These are phyloP conservation scores for Chelonia mydas DNA, from an alignment of 2,797 vertebrate species.

Conservation along the genomic window DNA sequence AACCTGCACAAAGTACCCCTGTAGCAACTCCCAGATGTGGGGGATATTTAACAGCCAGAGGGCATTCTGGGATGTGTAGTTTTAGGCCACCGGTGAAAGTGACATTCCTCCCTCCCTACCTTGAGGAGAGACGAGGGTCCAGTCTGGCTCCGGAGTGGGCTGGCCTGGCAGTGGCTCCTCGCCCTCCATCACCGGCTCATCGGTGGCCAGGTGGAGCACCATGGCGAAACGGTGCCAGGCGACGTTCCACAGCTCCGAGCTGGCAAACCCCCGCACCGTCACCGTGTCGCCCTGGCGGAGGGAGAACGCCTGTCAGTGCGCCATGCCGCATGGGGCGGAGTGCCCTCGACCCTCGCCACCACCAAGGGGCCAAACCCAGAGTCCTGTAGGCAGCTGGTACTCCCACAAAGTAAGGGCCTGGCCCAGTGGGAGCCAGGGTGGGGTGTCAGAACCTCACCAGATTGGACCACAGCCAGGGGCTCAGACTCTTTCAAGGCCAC, in stretches of 20 bases:
- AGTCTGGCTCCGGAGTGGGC: constrained; percentile 70
- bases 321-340: fast-evolving
- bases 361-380: background rate
- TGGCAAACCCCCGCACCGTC: constrained; percentile 66
- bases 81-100: background rate
- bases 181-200: constrained; percentile 29
- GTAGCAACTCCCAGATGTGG: background rate
- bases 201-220: constrained; percentile 49
- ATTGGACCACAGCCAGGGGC: background rate
- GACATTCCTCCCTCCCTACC: constrained; percentile 56
- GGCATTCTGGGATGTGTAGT: background rate
- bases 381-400: background rate
- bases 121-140: constrained; percentile 82
- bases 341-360: background rate
- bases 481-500: background rate
- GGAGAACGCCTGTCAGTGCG: background rate
- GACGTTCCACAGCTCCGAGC: constrained; percentile 80
- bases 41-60: background rate
- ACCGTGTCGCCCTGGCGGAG: constrained; percentile 74
- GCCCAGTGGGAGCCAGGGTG: background rate
- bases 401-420: background rate
- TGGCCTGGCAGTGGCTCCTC: background rate
- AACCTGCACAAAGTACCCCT: no score
- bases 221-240: constrained; percentile 82
- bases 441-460: background rate